phyloP scores from a whole-genome alignment of 2,888 invertebrate genomes.

The Rhogogaster chlorosoma region DNA sequence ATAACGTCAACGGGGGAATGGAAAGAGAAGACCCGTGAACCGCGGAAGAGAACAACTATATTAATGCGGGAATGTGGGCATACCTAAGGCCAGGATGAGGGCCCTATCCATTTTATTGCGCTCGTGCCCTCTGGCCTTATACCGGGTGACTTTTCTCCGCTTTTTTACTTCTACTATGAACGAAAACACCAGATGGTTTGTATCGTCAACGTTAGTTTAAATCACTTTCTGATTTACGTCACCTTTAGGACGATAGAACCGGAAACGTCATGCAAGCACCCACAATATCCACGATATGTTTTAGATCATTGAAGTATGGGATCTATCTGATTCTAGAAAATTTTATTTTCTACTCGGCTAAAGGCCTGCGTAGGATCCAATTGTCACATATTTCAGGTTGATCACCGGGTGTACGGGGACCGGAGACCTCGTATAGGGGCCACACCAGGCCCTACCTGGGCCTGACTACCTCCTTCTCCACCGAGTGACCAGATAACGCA shows the following conservation, averaged over 20 bases:
- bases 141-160: slow-evolving; percentile 43
- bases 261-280: neutral
- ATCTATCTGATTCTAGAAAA: slow-evolving; percentile 7
- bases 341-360: neutral
- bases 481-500: slow-evolving; percentile 72
- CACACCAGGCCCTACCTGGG: slow-evolving; percentile 34
- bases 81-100: slow-evolving; percentile 59
- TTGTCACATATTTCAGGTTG: slow-evolving; percentile 46
- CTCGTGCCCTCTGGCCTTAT: slow-evolving; percentile 52
- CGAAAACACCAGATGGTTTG: neutral
- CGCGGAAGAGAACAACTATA: slow-evolving; percentile 61
- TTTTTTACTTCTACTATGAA: neutral
- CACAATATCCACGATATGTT: neutral
- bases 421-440: slow-evolving; percentile 32
- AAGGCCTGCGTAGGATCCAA: slow-evolving; percentile 31
- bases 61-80: slow-evolving; percentile 63
- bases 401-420: slow-evolving; percentile 37
- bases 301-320: neutral
- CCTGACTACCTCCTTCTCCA: slow-evolving; percentile 64
- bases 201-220: neutral
- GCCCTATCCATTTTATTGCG: slow-evolving; percentile 61
- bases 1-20: slow-evolving; percentile 34
- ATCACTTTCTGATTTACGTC: neutral
- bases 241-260: neutral
- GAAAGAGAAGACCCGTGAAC: slow-evolving; percentile 54